Conservation (phyloP, 1,140 invertebrate genomes). For the Mercenaria mercenaria region DNA sequence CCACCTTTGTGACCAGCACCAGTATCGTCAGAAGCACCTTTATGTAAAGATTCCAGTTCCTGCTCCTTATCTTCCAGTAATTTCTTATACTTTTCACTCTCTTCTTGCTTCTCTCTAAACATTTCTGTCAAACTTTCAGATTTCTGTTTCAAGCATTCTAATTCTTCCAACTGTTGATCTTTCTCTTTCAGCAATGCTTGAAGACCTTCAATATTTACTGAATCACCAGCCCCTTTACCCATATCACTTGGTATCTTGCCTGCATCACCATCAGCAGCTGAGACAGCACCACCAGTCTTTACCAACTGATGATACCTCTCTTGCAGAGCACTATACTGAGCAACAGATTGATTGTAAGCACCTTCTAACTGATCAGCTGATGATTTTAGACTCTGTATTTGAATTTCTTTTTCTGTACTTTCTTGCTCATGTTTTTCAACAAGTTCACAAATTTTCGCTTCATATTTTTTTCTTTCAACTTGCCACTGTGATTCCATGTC, state of each 20-base stretch:
- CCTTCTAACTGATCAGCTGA: slow-evolving; percentile 77
- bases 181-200: slow-evolving; percentile 62
- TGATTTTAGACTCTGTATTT: slow-evolving; percentile 80
- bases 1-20: slow-evolving; percentile 60
- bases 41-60: slow-evolving; percentile 65
- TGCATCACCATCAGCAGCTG: not conserved
- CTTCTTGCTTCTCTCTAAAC: slow-evolving; percentile 67
- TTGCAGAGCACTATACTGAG: slow-evolving; percentile 79
- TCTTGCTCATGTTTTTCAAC: slow-evolving; percentile 83
- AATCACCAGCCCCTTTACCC: not conserved
- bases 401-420: slow-evolving; percentile 87
- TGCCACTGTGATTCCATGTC: slow-evolving; percentile 91
- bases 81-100: slow-evolving; percentile 47
- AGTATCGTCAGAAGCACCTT: slow-evolving; percentile 46
- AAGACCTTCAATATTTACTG: slow-evolving; percentile 54
- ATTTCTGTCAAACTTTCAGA: slow-evolving; percentile 44
- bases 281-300: slow-evolving; percentile 63
- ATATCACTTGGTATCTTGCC: not conserved
- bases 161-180: slow-evolving; percentile 59
- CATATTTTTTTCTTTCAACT: slow-evolving; percentile 89
- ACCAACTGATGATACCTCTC: slow-evolving; percentile 78
- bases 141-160: slow-evolving; percentile 57
- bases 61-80: slow-evolving; percentile 60
- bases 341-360: slow-evolving; percentile 79
- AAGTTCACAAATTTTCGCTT: slow-evolving; percentile 86